Base-by-base conservation (phyloP, 2,113 vertebrate species). In the Lathamus discolor region DNA sequence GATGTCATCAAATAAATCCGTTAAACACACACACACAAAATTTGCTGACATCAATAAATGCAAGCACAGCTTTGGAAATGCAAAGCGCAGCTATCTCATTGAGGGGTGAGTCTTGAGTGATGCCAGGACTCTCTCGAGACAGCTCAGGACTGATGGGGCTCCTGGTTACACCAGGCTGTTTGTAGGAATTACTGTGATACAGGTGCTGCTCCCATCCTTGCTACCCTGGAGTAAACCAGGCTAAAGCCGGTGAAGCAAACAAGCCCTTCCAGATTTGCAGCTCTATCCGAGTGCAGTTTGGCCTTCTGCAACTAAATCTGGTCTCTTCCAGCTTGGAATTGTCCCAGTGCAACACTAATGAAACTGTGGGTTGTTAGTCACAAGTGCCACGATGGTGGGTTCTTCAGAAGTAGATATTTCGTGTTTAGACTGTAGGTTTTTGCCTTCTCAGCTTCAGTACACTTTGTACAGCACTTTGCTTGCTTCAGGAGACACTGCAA, bases 1-100 rank as follows among this genome's bases (percentile, higher is more conserved):
- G 96, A 96, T 95, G 95, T 97, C 94, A 97, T 84, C 66, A 35
- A 85, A 84, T 31, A 93, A 72, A 93, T 43, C 37, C 22, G 43
- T 79, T 28, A 43, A 63, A 75, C 5, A 3, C 67, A 64, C 57
- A 28, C 59, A 48, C n/a, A 10, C 20, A 55, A 39, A 90, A 84
- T 29, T 29, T 78, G 84, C 92, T 95, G 92, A 86, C 80, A 86
- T 14, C 48, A 29, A 37, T 17, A 94, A 84, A 89, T 49, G 23
- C 48, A 70, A 91, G 85, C 11, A 29, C 39, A 54, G 84, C 78
- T 94, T 67, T 89, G 61, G 52, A 57, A 88, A 62, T 13, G 46
- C 52, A 23, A 69, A 57, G 37, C 39, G 44, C 68, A 75, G 64
- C 24, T 55, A 13, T 12, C 5, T 52, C 76, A 68, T 80, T 0